Evolutionary conservation across 2,888 invertebrate species (phyloP).

Genomic region (Nesidiocoris tenuis): DNA sequence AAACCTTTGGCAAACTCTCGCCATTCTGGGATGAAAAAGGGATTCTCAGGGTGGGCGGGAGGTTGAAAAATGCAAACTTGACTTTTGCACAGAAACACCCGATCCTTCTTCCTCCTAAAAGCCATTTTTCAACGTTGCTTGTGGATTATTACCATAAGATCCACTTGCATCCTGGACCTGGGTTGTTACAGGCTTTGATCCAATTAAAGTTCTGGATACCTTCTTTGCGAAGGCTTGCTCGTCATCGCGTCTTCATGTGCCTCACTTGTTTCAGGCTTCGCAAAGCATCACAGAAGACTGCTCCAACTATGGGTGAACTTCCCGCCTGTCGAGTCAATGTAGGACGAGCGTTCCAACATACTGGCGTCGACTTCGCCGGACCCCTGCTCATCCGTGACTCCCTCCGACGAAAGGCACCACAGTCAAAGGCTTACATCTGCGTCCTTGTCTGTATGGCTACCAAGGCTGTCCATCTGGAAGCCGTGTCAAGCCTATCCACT

Average conservation of each 20-base stretch:
- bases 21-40: slow-evolving; percentile 1
- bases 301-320: slow-evolving; percentile 48
- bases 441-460: slow-evolving; percentile 44
- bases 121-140: slow-evolving; percentile 30
- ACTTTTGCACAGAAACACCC: not conserved
- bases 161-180: slow-evolving; percentile 22
- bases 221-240: not conserved
- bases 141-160: slow-evolving; percentile 38
- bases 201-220: slow-evolving; percentile 18
- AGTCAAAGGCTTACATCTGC: slow-evolving; percentile 26
- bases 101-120: slow-evolving; percentile 35
- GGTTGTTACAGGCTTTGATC: slow-evolving; percentile 6
- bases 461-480: slow-evolving; percentile 52
- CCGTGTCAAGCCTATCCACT: slow-evolving; percentile 51
- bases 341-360: slow-evolving; percentile 43
- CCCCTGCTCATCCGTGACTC: slow-evolving; percentile 36
- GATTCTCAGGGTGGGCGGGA: not conserved
- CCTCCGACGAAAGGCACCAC: slow-evolving; percentile 8
- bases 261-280: slow-evolving; percentile 9
- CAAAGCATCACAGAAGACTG: slow-evolving; percentile 22
- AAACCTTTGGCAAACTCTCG: not conserved
- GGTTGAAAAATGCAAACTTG: not conserved
- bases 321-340: slow-evolving; percentile 41
- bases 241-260: slow-evolving; percentile 14
- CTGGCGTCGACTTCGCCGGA: slow-evolving; percentile 50